Evolutionary conservation across 2,797 vertebrate genomes (phyloP).

Genomic region (Takifugu rubripes): DNA sequence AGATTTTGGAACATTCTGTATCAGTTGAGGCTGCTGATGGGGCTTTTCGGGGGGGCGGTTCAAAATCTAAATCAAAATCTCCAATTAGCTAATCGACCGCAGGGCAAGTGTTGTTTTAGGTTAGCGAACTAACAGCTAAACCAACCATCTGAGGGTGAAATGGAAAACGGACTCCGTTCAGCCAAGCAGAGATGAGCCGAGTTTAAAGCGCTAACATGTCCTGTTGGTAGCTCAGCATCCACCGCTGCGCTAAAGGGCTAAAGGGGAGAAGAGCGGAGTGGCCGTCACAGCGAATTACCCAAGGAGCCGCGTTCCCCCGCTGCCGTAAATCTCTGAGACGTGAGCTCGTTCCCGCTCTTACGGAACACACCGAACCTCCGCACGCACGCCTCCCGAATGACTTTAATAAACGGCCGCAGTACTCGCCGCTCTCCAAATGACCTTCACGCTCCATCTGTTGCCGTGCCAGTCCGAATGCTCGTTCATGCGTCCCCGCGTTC

Average conservation of each 20-base stretch:
- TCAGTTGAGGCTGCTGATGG: background rate
- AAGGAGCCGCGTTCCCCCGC: slow-evolving; percentile 12
- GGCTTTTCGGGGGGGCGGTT: background rate
- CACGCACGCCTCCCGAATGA: slow-evolving; percentile 8
- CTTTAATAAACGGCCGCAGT: slow-evolving; percentile 1
- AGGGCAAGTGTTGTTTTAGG: too few species aligned
- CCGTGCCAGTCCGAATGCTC: slow-evolving; percentile 41
- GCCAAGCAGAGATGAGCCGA: background rate
- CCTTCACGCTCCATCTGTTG: slow-evolving; percentile 72
- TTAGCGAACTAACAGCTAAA: too few species aligned
- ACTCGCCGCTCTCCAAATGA: slow-evolving; percentile 48
- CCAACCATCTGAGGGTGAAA: too few species aligned
- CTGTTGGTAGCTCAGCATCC: background rate
- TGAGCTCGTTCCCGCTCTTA: slow-evolving; percentile 9
- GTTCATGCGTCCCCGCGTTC: slow-evolving; percentile 46
- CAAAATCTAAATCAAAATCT: slow-evolving; percentile 58
- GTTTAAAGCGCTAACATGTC: slow-evolving; percentile 8
- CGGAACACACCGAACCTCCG: slow-evolving; percentile 9
- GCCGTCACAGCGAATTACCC: slow-evolving; percentile 44
- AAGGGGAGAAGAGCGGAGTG: slow-evolving; percentile 20
- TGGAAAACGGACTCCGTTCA: too few species aligned
- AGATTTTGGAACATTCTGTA: too few species aligned
- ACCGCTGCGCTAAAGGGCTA: slow-evolving; percentile 4
- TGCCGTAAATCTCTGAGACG: slow-evolving; percentile 29
- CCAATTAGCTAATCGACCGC: slow-evolving; percentile 55